These are phyloP conservation scores for Drosophila buzzatii DNA, from an alignment of 2,888 invertebrate species.

Conservation along the genomic window DNA sequence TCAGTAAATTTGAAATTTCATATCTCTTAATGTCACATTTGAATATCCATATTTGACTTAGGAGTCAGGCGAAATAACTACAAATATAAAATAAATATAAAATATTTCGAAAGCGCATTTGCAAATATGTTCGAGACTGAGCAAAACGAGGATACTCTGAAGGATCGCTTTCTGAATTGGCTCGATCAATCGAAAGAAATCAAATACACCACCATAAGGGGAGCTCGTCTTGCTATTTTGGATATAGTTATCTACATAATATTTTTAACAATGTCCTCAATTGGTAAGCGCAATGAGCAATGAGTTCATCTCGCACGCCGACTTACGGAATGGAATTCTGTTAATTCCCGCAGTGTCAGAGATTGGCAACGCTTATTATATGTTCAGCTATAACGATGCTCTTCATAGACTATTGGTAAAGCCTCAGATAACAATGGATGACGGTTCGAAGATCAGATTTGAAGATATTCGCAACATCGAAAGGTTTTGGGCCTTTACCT, in stretches of 20 bases:
- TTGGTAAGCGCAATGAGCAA: conserved; percentile 24
- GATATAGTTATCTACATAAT: conserved; percentile 15
- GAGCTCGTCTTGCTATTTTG: background rate
- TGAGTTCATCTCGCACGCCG: background rate
- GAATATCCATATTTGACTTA: background rate
- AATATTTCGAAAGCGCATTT: background rate
- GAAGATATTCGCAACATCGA: background rate
- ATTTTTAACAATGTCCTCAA: conserved; percentile 17
- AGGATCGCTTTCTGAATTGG: background rate
- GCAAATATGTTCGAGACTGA: background rate
- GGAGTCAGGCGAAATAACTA: background rate
- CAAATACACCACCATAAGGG: conserved; percentile 30
- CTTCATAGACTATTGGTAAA: background rate
- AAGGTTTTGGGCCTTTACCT: conserved; percentile 28
- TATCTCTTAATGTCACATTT: background rate
- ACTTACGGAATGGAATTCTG: background rate
- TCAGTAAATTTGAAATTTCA: background rate
- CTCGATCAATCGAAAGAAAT: conserved; percentile 15
- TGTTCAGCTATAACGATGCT: conserved; percentile 25
- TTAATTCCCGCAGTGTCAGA: conserved; percentile 25
- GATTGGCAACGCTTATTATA: background rate
- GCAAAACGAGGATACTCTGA: fast-evolving
- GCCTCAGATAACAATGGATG: background rate
- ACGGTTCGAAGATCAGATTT: background rate
- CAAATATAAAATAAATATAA: background rate